Evolutionary conservation across 2,888 invertebrate genomes (phyloP).

Genomic region (Caenorhabditis angaria): DNA sequence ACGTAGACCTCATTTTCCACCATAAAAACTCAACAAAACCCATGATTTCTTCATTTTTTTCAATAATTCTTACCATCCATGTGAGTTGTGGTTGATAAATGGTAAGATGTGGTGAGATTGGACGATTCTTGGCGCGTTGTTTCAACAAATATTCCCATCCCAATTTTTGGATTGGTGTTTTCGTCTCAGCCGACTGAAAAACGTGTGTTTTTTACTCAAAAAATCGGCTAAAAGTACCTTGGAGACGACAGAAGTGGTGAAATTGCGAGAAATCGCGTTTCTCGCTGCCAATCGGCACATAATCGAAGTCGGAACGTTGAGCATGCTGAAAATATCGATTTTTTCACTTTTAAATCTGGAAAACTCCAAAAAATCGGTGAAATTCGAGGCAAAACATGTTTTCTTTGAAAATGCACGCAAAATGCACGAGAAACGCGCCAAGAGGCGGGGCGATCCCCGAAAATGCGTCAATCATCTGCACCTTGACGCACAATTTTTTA

Average conservation of each 20-base stretch:
- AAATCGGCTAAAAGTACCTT: constrained; percentile 19
- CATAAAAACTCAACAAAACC: not conserved
- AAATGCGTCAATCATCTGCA: constrained; percentile 19
- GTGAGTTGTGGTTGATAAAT: constrained; percentile 72
- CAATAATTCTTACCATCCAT: constrained; percentile 54
- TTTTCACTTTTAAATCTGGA: not conserved
- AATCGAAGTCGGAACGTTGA: constrained; percentile 37
- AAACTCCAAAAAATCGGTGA: not conserved
- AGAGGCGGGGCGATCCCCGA: constrained; percentile 17
- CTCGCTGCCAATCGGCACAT: constrained; percentile 37
- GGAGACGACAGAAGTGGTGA: constrained; percentile 32
- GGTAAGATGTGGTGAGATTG: constrained; percentile 71
- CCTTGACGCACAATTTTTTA: not conserved
- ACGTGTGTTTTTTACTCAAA: not conserved
- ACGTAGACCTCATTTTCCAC: not conserved
- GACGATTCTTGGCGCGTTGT: constrained; percentile 66
- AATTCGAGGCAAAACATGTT: not conserved
- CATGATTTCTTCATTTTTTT: not conserved
- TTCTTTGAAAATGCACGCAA: constrained; percentile 41
- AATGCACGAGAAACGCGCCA: constrained; percentile 28
- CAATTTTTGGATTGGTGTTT: constrained; percentile 65
- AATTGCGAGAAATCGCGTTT: constrained; percentile 32
- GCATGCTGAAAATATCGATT: constrained; percentile 29
- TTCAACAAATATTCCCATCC: constrained; percentile 70
- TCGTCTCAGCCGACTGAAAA: constrained; percentile 36